phyloP scores from a whole-genome alignment of 2,797 vertebrate genomes.

The Pangasius krempfi region DNA sequence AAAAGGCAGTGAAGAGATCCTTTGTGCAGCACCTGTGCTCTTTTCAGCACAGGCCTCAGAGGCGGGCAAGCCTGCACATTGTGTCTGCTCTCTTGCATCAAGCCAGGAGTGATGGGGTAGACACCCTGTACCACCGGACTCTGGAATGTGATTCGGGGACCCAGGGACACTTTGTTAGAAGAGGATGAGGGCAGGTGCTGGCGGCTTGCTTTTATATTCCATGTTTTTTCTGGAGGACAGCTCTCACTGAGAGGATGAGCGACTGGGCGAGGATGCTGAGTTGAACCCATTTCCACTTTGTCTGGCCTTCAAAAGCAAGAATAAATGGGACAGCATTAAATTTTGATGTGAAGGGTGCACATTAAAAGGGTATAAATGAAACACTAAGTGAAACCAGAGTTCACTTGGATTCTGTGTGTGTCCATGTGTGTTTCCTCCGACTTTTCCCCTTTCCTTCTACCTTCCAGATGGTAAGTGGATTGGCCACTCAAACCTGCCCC shows the following conservation, averaged over 20 bases:
- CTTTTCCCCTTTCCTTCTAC: neutral
- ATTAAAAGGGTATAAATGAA: neutral
- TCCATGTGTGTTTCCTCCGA: neutral
- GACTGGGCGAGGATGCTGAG: neutral
- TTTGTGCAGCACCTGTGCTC: slow-evolving; percentile 24
- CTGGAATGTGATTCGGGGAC: slow-evolving; percentile 48
- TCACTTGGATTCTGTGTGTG: neutral
- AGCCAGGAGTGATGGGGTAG: slow-evolving; percentile 42
- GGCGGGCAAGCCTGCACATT: slow-evolving; percentile 30
- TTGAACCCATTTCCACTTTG: slow-evolving; percentile 16
- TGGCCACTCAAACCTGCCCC: neutral
- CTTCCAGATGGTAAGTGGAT: neutral
- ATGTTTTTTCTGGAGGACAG: slow-evolving; percentile 28
- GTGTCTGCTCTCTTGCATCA: slow-evolving; percentile 33
- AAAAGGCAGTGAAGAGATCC: slow-evolving; percentile 42
- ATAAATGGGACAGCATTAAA: neutral
- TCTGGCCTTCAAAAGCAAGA: slow-evolving; percentile 44
- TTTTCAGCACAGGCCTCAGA: slow-evolving; percentile 48
- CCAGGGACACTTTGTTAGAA: slow-evolving; percentile 29
- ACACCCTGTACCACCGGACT: slow-evolving; percentile 48
- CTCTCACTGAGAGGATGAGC: slow-evolving; percentile 18
- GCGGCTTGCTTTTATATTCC: slow-evolving; percentile 23
- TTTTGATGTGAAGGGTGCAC: neutral
- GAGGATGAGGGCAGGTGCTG: slow-evolving; percentile 22
- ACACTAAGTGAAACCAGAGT: neutral